These are phyloP conservation scores for Synergus gifuensis DNA, from an alignment of 2,888 invertebrate species.

Conservation along the genomic window DNA sequence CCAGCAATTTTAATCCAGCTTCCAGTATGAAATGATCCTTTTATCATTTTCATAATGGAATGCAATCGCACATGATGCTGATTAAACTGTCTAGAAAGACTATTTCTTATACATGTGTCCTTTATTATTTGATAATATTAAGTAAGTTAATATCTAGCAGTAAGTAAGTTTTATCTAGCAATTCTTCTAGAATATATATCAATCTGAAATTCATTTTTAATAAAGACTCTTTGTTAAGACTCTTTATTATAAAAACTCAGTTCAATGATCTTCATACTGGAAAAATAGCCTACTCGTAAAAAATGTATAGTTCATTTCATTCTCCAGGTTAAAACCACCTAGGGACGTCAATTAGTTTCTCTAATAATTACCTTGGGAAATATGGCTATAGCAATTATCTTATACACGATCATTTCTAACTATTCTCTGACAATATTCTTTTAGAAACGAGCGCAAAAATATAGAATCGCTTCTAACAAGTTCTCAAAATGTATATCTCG, in stretches of 20 bases:
- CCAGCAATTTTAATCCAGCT: slow-evolving; percentile 63
- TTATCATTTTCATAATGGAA: slow-evolving; percentile 30
- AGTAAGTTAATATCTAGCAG: background rate
- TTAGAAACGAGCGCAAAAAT: background rate
- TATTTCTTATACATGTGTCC: background rate
- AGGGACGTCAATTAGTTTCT: no score
- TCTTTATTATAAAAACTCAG: background rate
- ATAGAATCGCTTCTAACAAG: background rate
- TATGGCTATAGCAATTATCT: slow-evolving; percentile 13
- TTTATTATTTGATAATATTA: background rate
- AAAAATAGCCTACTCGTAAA: background rate
- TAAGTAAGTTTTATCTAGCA: background rate
- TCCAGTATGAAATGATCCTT: slow-evolving; percentile 40
- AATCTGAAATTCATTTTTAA: background rate
- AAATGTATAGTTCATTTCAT: background rate
- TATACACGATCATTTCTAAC: slow-evolving; percentile 9
- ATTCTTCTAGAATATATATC: background rate
- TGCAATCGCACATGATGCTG: background rate
- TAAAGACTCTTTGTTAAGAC: background rate
- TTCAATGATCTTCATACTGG: background rate
- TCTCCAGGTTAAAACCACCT: background rate
- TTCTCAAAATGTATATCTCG: background rate
- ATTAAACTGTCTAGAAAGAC: background rate
- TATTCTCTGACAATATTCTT: background rate
- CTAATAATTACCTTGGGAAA: background rate